Conservation (phyloP, 2,797 vertebrate species). For the Miichthys miiuy region DNA sequence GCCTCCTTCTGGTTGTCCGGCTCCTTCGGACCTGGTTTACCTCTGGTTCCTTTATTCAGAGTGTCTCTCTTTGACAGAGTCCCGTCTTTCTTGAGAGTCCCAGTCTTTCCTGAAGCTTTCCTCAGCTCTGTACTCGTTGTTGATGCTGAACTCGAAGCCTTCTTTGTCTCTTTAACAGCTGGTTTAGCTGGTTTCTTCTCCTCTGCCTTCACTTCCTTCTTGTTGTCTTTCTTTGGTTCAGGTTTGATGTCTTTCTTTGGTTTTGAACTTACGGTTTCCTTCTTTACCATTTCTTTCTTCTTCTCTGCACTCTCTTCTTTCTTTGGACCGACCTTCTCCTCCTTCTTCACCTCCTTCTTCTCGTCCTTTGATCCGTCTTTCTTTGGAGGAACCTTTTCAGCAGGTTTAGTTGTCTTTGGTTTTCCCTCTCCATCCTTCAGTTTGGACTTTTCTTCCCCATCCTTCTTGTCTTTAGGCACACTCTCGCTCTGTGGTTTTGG, state of each 20-base stretch:
- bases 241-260: constrained; percentile 82
- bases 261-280: constrained; percentile 72
- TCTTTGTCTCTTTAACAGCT: constrained; percentile 75
- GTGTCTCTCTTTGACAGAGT: constrained; percentile 80
- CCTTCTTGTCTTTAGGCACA: constrained; percentile 74
- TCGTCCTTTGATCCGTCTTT: constrained; percentile 79
- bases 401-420: constrained; percentile 72
- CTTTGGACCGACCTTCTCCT: constrained; percentile 73
- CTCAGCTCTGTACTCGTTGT: constrained; percentile 64
- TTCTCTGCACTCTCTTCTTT: constrained; percentile 72
- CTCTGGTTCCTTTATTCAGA: constrained; percentile 70
- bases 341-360: constrained; percentile 81
- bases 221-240: constrained; percentile 82
- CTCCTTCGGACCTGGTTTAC: constrained; percentile 64
- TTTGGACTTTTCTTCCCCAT: constrained; percentile 79
- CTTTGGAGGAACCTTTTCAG: constrained; percentile 80
- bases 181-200: constrained; percentile 74
- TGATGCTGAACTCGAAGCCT: constrained; percentile 21
- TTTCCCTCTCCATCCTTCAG: constrained; percentile 69
- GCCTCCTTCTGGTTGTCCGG: constrained; percentile 50
- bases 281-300: constrained; percentile 79
- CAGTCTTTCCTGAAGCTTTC: constrained; percentile 72
- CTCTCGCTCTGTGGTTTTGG: constrained; percentile 53
- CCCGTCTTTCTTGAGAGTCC: constrained; percentile 78
- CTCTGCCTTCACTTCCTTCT: constrained; percentile 82